Conservation (phyloP, 2,113 vertebrate species). For the Mobula birostris region DNA sequence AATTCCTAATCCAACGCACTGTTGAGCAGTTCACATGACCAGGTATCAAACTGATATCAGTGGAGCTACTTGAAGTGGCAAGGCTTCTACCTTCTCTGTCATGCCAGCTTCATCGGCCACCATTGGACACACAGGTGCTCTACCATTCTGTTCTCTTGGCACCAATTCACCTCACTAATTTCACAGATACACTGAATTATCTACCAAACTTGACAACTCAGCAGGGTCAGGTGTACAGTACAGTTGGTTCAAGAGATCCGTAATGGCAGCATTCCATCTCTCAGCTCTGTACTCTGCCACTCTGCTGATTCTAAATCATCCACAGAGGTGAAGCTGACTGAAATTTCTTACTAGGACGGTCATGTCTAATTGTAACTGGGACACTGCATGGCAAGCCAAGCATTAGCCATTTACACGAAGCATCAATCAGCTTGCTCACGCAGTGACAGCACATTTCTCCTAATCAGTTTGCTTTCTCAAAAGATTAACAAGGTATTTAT, state of each 20-base stretch:
- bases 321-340: not conserved
- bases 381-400: too few relatives aligned
- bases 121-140: too few relatives aligned
- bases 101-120: not conserved
- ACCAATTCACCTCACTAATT: not conserved
- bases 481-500: not conserved
- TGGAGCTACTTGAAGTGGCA: not conserved
- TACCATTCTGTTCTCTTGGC: not conserved
- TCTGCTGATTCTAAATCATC: not conserved
- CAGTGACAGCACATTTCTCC: not conserved
- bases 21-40: not conserved
- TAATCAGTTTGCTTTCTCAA: not conserved
- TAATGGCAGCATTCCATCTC: not conserved
- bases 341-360: too few relatives aligned
- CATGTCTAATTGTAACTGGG: too few relatives aligned
- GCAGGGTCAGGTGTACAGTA: not conserved
- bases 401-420: too few relatives aligned
- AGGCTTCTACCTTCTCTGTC: not conserved
- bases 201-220: not conserved
- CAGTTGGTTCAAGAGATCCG: not conserved
- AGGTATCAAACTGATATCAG: not conserved
- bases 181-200: not conserved
- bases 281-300: not conserved
- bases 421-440: not conserved
- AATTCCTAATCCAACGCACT: not conserved